phyloP scores from a whole-genome alignment of 2,797 vertebrate species.

The Acipenser oxyrinchus region DNA sequence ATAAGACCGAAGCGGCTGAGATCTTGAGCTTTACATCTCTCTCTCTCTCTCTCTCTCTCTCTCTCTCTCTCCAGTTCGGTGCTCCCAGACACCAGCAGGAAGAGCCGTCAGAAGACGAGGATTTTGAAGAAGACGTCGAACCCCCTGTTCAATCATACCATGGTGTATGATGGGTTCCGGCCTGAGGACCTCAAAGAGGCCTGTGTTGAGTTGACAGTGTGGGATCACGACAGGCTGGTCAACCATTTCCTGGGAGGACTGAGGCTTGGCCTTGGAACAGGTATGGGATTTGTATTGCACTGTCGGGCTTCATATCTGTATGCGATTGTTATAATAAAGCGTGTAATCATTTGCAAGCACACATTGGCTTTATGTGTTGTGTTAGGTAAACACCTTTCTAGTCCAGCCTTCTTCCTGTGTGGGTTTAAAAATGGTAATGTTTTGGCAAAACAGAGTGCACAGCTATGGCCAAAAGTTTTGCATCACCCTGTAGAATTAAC shows the following conservation, averaged over 20 bases:
- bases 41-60: slow-evolving; percentile 7
- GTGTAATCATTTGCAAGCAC: too few species aligned
- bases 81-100: slow-evolving; percentile 78
- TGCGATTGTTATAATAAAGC: too few species aligned
- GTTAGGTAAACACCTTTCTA: too few species aligned
- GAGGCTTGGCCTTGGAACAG: slow-evolving; percentile 80
- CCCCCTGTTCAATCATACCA: slow-evolving; percentile 89
- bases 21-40: neutral
- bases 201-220: slow-evolving; percentile 85
- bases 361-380: too few species aligned
- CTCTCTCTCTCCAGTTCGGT: slow-evolving; percentile 57
- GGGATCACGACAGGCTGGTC: slow-evolving; percentile 79
- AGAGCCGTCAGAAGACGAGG: slow-evolving; percentile 80
- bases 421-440: too few species aligned
- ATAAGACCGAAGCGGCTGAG: too few species aligned
- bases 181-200: slow-evolving; percentile 77
- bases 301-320: too few species aligned
- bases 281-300: slow-evolving; percentile 41
- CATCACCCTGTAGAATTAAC: too few species aligned
- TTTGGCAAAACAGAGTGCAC: too few species aligned
- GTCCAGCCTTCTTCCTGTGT: too few species aligned
- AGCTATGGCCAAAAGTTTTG: too few species aligned
- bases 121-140: slow-evolving; percentile 72
- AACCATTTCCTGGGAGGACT: slow-evolving; percentile 84
- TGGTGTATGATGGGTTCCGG: slow-evolving; percentile 85